Conservation (phyloP, 2,113 vertebrate genomes). For the Chaetodon auriga region DNA sequence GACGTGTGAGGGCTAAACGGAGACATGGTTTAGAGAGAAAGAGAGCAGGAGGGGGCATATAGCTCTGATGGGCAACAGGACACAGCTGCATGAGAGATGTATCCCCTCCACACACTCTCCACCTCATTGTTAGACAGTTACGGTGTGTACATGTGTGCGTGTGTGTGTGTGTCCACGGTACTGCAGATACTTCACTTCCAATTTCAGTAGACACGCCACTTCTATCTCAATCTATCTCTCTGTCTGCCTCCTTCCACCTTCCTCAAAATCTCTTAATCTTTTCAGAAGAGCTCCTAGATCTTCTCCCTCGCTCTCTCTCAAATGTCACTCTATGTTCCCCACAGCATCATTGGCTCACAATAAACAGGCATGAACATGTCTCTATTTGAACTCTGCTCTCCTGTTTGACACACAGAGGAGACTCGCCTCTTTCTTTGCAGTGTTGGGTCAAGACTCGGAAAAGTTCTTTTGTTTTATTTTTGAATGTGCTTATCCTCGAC, state of each 20-base stretch:
- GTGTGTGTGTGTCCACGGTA: slow-evolving; percentile 26
- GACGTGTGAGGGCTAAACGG: slow-evolving; percentile 64
- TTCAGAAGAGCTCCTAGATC: slow-evolving; percentile 44
- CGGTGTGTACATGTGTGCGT: slow-evolving; percentile 31
- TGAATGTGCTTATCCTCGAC: neutral
- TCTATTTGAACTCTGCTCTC: slow-evolving; percentile 27
- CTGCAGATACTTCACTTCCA: slow-evolving; percentile 72
- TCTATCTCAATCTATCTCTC: slow-evolving; percentile 47
- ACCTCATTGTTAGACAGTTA: slow-evolving; percentile 41
- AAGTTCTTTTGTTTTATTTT: neutral
- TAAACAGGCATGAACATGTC: slow-evolving; percentile 15
- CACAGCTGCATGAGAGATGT: slow-evolving; percentile 47
- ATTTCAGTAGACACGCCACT: slow-evolving; percentile 65
- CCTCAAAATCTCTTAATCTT: slow-evolving; percentile 58
- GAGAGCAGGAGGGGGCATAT: slow-evolving; percentile 38
- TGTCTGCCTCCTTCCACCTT: slow-evolving; percentile 41
- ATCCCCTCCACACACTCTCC: slow-evolving; percentile 18
- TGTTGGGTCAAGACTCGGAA: slow-evolving; percentile 13
- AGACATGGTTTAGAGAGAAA: slow-evolving; percentile 45
- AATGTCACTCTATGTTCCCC: slow-evolving; percentile 31
- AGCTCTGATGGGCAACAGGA: slow-evolving; percentile 55
- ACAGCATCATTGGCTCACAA: slow-evolving; percentile 23
- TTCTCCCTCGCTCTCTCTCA: slow-evolving; percentile 5
- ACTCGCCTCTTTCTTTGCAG: slow-evolving; percentile 4
- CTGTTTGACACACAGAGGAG: neutral